phyloP scores from a whole-genome alignment of 2,888 invertebrate species.

The Agrochola circellaris region DNA sequence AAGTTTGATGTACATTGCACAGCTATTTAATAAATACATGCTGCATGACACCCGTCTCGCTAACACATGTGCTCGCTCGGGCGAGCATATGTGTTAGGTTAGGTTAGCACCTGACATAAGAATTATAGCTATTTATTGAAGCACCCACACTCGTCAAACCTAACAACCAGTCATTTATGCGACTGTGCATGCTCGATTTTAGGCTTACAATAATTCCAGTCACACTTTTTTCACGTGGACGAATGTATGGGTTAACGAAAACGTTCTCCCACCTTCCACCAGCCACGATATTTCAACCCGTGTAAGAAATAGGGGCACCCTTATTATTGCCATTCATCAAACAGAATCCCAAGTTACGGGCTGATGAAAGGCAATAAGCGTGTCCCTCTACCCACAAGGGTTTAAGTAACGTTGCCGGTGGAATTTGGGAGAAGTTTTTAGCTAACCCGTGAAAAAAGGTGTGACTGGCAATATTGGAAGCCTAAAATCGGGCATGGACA shows the following conservation, averaged over 20 bases:
- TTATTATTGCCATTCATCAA: slow-evolving; percentile 8
- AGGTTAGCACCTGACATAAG: background rate
- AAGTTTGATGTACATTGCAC: background rate
- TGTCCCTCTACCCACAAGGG: too few relatives aligned
- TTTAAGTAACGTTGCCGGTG: too few relatives aligned
- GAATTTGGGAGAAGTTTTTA: too few relatives aligned
- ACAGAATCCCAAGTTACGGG: background rate
- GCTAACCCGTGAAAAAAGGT: too few relatives aligned
- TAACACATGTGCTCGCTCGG: background rate
- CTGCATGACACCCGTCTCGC: too few relatives aligned
- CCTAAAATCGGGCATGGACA: too few relatives aligned
- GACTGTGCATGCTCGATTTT: background rate
- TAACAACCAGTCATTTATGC: background rate
- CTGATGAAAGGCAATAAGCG: too few relatives aligned
- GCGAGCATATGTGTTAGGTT: too few relatives aligned
- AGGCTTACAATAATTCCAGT: background rate
- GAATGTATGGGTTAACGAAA: background rate
- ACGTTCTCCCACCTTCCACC: background rate
- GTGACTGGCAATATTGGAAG: too few relatives aligned
- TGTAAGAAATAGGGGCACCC: background rate
- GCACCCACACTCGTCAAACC: too few relatives aligned
- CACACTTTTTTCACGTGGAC: background rate
- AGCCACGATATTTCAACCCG: background rate
- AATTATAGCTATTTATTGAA: background rate
- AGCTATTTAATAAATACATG: background rate